These are phyloP conservation scores for Oncorhynchus keta DNA, from an alignment of 2,113 vertebrate species.

Conservation along the genomic window DNA sequence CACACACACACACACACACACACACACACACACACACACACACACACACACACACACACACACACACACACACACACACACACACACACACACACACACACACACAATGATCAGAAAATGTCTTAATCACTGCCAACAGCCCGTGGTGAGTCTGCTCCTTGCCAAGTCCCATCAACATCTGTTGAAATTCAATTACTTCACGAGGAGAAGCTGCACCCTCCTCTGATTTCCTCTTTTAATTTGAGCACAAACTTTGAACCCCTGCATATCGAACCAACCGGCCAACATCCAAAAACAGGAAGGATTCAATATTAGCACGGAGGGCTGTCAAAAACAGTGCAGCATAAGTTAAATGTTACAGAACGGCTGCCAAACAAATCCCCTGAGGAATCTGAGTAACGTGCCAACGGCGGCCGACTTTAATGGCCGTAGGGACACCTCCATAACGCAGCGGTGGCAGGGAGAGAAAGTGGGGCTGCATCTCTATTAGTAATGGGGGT, in stretches of 20 bases:
- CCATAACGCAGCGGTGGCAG: background rate
- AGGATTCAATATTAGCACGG: too few species aligned
- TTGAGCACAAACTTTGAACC: slow-evolving; percentile 35
- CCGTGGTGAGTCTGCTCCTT: slow-evolving; percentile 19
- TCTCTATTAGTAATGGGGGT: slow-evolving; percentile 27
- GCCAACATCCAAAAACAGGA: too few species aligned
- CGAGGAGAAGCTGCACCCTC: background rate
- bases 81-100: background rate
- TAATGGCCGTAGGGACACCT: background rate
- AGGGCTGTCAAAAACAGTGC: too few species aligned
- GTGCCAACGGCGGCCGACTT: background rate
- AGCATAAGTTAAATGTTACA: background rate
- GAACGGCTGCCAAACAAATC: background rate
- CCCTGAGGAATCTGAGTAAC: slow-evolving; percentile 1
- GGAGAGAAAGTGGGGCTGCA: background rate
- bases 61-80: too few species aligned
- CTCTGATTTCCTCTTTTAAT: slow-evolving; percentile 21
- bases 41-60: background rate
- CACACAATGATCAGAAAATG: slow-evolving; percentile 7
- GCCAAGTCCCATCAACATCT: slow-evolving; percentile 42
- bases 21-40: background rate
- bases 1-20: background rate
- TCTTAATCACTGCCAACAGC: slow-evolving; percentile 47
- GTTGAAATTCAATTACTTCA: slow-evolving; percentile 31
- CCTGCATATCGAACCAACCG: too few species aligned